Evolutionary conservation across 1,140 invertebrate genomes (phyloP).

Genomic region (Coboldia fuscipes): DNA sequence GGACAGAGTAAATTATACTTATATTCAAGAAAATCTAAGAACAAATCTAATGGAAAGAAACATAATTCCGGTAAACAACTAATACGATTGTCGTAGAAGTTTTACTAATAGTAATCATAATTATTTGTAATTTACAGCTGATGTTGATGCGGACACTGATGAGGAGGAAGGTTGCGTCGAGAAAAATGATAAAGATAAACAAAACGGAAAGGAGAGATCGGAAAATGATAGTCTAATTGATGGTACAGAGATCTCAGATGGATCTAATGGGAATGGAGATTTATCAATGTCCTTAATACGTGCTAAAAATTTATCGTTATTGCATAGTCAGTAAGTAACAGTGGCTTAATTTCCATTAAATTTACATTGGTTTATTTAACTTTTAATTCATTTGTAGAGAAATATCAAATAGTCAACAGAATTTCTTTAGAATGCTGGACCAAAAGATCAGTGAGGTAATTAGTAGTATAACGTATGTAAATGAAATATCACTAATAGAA

Average conservation of each 20-base stretch:
- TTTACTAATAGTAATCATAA: no score
- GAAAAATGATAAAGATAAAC: constrained; percentile 7
- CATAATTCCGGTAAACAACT: neutral
- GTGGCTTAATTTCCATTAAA: constrained; percentile 7
- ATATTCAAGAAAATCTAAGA: neutral
- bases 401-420: constrained; percentile 64
- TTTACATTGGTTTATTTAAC: neutral
- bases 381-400: constrained; percentile 38
- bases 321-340: constrained; percentile 20
- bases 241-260: constrained; percentile 5
- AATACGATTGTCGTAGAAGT: no score
- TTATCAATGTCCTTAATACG: constrained; percentile 19
- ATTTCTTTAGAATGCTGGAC: constrained; percentile 79
- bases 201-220: constrained; percentile 3
- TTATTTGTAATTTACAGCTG: constrained; percentile 7
- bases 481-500: no score
- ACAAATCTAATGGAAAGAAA: constrained; percentile 1
- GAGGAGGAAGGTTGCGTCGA: constrained; percentile 21
- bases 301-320: constrained; percentile 19
- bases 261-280: constrained; percentile 15
- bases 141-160: constrained; percentile 20
- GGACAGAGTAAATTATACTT: neutral
- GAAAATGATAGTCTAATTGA: constrained; percentile 2
- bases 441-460: constrained; percentile 75
- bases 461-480: no score